Percentiles rank a stretch among this genome's conserved stretches.
Evolutionary conservation across 2,888 invertebrate species (phyloP).

Genomic region (Drosophila mercatorum): DNA sequence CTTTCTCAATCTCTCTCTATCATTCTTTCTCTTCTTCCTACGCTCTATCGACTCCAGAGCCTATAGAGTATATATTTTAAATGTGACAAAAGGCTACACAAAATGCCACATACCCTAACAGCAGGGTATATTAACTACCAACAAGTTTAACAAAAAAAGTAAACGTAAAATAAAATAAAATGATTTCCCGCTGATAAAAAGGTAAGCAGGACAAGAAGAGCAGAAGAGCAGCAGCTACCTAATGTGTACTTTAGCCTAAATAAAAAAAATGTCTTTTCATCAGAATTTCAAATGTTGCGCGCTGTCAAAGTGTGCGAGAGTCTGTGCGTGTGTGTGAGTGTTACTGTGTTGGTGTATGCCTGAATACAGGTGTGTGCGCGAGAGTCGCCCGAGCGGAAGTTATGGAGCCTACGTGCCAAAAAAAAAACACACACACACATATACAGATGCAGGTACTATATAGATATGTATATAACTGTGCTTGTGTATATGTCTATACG

Average conservation of each 20-base stretch:
- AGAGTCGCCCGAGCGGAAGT: constrained; percentile 69
- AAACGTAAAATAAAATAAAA: not conserved
- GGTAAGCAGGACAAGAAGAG: constrained; percentile 15
- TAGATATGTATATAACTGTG: constrained; percentile 12
- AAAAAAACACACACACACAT: constrained; percentile 31
- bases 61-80: not conserved
- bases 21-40: not conserved
- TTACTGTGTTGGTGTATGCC: constrained; percentile 23
- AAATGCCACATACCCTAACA: not conserved
- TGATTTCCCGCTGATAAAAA: constrained; percentile 15
- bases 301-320: constrained; percentile 13
- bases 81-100: not conserved
- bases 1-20: not conserved
- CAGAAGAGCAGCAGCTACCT: constrained; percentile 1
- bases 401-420: constrained; percentile 73
- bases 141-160: not conserved
- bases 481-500: constrained; percentile 18
- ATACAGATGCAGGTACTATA: not conserved
- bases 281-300: constrained; percentile 71
- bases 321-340: constrained; percentile 7
- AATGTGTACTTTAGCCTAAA: constrained; percentile 52
- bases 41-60: not conserved
- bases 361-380: constrained; percentile 68
- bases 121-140: not conserved
- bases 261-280: constrained; percentile 79